Conservation (phyloP, 2,888 invertebrate genomes). For the Drosophila leonis region DNA sequence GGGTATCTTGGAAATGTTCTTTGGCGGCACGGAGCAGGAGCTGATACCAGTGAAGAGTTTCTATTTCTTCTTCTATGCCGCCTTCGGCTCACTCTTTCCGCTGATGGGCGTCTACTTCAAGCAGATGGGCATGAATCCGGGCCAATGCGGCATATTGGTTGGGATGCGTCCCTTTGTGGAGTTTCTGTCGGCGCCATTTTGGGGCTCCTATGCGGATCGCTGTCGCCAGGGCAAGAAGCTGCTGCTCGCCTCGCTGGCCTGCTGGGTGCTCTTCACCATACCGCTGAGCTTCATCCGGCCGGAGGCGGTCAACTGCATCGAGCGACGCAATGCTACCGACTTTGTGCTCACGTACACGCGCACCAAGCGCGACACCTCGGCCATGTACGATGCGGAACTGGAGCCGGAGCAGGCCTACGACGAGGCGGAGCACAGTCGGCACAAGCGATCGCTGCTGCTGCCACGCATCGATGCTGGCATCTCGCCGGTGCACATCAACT, state of each 20-base stretch:
- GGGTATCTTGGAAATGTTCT: conserved; percentile 93
- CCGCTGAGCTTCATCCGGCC: conserved; percentile 98
- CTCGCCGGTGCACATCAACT: conserved; percentile 91
- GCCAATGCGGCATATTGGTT: conserved; percentile 96
- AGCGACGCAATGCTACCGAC: conserved; percentile 88
- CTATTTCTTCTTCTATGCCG: conserved; percentile 99
- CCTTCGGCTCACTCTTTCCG: conserved; percentile 99
- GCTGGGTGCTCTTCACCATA: conserved; percentile 98
- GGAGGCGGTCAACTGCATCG: conserved; percentile 95
- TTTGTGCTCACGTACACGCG: conserved; percentile 87
- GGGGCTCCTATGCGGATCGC: conserved; percentile 97
- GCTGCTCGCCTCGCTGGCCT: conserved; percentile 94
- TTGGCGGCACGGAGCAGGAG: conserved; percentile 94
- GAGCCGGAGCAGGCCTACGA: conserved; percentile 38
- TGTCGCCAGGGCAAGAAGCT: conserved; percentile 91
- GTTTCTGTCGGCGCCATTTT: conserved; percentile 98
- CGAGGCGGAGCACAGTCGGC: conserved; percentile 67
- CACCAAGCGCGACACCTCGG: conserved; percentile 85
- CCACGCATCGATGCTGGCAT: conserved; percentile 84
- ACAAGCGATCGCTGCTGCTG: conserved; percentile 77
- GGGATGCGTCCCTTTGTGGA: conserved; percentile 98
- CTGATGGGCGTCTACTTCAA: conserved; percentile 99
- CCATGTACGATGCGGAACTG: conserved; percentile 53
- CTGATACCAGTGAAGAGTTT: conserved; percentile 98
- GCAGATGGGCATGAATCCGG: conserved; percentile 99